Evolutionary conservation across 2,888 invertebrate genomes (phyloP), one percentile per base, ranked within the genome.

Genomic region (Noctua comes): DNA sequence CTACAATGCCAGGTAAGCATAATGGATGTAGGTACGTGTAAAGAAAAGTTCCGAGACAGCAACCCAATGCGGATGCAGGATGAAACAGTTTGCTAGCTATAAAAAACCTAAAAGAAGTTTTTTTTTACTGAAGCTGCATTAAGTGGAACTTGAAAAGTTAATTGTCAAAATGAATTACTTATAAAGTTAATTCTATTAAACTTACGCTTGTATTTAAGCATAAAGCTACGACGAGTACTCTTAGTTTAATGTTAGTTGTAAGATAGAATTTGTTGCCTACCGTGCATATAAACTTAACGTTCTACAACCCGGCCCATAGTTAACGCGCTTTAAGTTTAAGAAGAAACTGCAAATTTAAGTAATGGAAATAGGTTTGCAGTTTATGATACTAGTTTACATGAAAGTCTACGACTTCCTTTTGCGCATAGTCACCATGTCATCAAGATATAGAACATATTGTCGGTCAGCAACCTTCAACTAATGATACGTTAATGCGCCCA

Each of bases 391-490:
- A 46, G 77, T 84, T 84, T 82, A 36, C 71, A 62, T 70, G 70
- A 73, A 87, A 77, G 70, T 73, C 74, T 78, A 78, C 76, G n/a
- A 77, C 68, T 88, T 84, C 83, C 81, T 84, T 79, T 71, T 81
- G 85, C 75, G 75, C 68, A 85, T 72, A 80, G 86, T 76, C 69
- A 86, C 73, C 51, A 75, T 81, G 76, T 73, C 75, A 48, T 82
- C 65, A 74, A 80, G 85, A 88, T 90, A 90, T 89, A 87, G 88
- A 91, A 89, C 87, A 90, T 88, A 86, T 90, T 91, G 90, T 91
- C 95, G 96, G 96, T 96, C 96, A 96, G 94, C 95, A 92, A 96
- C 96, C 96, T 96, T 95, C 91, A 91, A 93, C 95, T 95, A 96
- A 96, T 96, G 94, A 95, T 94, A 96, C 93, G 95, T 93, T 96